These are phyloP conservation scores for Tetrapedia diversipes DNA, from an alignment of 2,888 invertebrate species.

Conservation along the genomic window DNA sequence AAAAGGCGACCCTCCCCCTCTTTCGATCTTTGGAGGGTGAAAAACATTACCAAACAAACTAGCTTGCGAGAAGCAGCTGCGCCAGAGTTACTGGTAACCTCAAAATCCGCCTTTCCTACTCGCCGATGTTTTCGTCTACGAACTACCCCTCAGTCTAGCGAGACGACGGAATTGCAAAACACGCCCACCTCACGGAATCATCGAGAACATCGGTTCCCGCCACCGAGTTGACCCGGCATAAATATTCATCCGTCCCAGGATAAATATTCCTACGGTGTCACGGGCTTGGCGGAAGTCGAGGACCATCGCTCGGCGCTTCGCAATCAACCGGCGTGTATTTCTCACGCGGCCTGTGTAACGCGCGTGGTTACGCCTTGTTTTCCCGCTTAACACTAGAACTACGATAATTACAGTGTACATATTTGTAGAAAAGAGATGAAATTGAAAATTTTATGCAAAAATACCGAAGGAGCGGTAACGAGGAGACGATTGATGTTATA, in stretches of 20 bases:
- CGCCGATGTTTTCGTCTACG: conserved; percentile 15
- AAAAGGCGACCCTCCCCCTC: no score
- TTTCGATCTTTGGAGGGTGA: no score
- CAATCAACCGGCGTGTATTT: conserved; percentile 54
- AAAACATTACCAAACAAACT: conserved; percentile 51
- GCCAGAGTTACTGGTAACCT: background rate
- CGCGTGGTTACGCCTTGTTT: conserved; percentile 33
- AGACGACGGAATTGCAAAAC: conserved; percentile 69
- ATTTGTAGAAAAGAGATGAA: no score
- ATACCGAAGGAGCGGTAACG: no score
- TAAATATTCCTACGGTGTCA: conserved; percentile 65
- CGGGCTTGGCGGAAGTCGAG: conserved; percentile 13
- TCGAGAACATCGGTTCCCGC: conserved; percentile 34
- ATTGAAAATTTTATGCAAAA: no score
- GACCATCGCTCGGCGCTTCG: conserved; percentile 26
- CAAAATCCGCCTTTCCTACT: background rate
- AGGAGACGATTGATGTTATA: no score
- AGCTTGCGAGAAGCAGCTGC: conserved; percentile 18
- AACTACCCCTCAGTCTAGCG: no score
- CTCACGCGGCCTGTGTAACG: conserved; percentile 37
- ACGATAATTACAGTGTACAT: no score
- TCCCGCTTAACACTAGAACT: conserved; percentile 17
- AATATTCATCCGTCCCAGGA: conserved; percentile 73
- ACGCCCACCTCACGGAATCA: conserved; percentile 28
- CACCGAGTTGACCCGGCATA: conserved; percentile 59